Base-by-base conservation (phyloP, 2,113 vertebrate species). In the Physeter macrocephalus region DNA sequence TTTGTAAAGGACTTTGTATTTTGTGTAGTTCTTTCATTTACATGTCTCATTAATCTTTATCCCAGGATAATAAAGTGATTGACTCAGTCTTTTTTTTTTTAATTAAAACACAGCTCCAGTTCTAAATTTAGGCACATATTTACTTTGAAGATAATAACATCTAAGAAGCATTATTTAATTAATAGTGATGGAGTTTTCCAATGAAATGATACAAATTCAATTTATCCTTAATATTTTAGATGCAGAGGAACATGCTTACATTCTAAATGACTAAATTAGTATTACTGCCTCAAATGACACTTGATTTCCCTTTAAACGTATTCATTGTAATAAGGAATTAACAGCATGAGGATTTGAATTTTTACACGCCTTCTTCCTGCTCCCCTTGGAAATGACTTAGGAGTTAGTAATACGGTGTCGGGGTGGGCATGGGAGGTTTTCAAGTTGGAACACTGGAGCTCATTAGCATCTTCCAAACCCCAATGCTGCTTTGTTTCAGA, bases 391-490 rank as follows among this genome's bases (percentile, higher is more conserved):
- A 92, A 77, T 92, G 62, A 77, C 69, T 62, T 72, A 5, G 57
- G 78, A 89, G 52, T 85, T 85, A n/a, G 92, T 88, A 66, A 66
- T 57, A 17, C n/a, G 61, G 46, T 41, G 41, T 93, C 66, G 88
- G 91, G 78, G 49, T 54, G n/a, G 71, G 86, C 39, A 75, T 41
- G 49, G 61, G 85, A 71, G 41, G 74, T 89, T 72, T 90, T 81
- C 75, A 69, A 72, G 80, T 95, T 83, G 84, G 54, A 93, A 81
- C 71, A 15, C 29, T 82, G 54, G 31, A 52, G 49, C 94, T 97
- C 95, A 97, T 97, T 98, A 95, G 94, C 96, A 98, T 97, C 96
- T 97, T 95, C 97, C 96, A 97, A 94, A 94, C 88, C 66, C 75
- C 77, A 93, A 93, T 88, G 94, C 87, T 85, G 23, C 94, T 97